Conservation (phyloP, 2,888 invertebrate species). For the Parelbella ahira region DNA sequence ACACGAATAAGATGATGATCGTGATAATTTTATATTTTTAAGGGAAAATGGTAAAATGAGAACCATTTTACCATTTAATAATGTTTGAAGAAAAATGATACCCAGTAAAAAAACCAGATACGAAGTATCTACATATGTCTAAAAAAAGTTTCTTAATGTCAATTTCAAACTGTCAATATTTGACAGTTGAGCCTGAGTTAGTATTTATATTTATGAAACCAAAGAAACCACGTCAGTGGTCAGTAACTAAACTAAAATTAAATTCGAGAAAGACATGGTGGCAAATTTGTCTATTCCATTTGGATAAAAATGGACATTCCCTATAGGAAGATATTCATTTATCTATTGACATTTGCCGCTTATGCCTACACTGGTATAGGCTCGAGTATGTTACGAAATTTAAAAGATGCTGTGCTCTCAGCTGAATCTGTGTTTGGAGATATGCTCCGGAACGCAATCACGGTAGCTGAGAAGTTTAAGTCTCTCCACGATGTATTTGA, state of each 20-base stretch:
- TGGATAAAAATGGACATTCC: slow-evolving; percentile 83
- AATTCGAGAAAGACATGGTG: slow-evolving; percentile 7
- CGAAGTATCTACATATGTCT: too few relatives aligned
- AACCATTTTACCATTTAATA: too few relatives aligned
- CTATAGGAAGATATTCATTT: slow-evolving; percentile 87
- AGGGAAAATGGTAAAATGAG: too few relatives aligned
- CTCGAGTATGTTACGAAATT: slow-evolving; percentile 85
- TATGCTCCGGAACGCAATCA: slow-evolving; percentile 86
- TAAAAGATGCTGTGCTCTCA: slow-evolving; percentile 89
- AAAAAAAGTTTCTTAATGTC: too few relatives aligned
- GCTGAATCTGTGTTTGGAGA: slow-evolving; percentile 91
- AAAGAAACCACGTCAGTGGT: slow-evolving; percentile 30
- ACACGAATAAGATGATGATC: too few relatives aligned
- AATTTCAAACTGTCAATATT: not conserved
- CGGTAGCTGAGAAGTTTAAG: slow-evolving; percentile 86
- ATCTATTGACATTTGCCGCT: slow-evolving; percentile 86
- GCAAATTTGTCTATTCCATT: slow-evolving; percentile 8
- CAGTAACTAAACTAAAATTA: not conserved
- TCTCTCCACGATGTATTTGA: slow-evolving; percentile 90
- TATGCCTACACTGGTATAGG: slow-evolving; percentile 92
- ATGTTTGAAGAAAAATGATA: too few relatives aligned
- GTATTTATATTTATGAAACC: slow-evolving; percentile 14
- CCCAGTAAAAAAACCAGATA: too few relatives aligned
- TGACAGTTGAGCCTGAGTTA: slow-evolving; percentile 1
- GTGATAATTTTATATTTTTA: too few relatives aligned